These are phyloP conservation scores for Borostomias antarcticus DNA, from an alignment of 2,797 vertebrate species.

Conservation along the genomic window DNA sequence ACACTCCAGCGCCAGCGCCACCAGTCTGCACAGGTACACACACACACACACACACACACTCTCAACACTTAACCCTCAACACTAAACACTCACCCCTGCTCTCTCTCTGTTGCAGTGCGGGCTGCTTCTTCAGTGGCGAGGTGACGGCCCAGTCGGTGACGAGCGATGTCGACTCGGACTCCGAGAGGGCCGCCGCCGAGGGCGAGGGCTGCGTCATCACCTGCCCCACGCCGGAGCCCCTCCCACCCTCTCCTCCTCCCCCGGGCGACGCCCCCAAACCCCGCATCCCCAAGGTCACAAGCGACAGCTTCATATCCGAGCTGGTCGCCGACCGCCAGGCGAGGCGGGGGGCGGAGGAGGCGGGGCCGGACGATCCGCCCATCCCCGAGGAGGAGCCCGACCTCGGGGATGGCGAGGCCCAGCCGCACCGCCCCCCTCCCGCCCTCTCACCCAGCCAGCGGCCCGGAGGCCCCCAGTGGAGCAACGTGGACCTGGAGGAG, in stretches of 20 bases:
- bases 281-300: slow-evolving; percentile 80
- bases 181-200: slow-evolving; percentile 55
- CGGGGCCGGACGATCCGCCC: slow-evolving; percentile 22
- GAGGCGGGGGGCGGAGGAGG: slow-evolving; percentile 31
- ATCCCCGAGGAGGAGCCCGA: slow-evolving; percentile 61
- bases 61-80: not conserved
- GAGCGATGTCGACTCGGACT: slow-evolving; percentile 82
- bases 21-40: slow-evolving; percentile 87
- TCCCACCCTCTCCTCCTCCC: slow-evolving; percentile 14
- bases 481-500: slow-evolving; percentile 92
- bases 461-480: slow-evolving; percentile 81
- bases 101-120: slow-evolving; percentile 78
- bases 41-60: slow-evolving; percentile 1
- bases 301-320: slow-evolving; percentile 83
- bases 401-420: slow-evolving; percentile 34
- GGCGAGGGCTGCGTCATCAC: not conserved
- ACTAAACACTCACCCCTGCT: not conserved
- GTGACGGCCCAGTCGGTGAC: slow-evolving; percentile 77
- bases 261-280: slow-evolving; percentile 44
- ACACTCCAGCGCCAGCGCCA: slow-evolving; percentile 84
- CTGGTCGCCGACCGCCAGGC: slow-evolving; percentile 75
- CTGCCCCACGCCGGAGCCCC: slow-evolving; percentile 30
- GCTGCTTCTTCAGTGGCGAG: slow-evolving; percentile 94
- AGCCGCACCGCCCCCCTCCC: slow-evolving; percentile 6
- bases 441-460: slow-evolving; percentile 46